Percentiles rank a stretch among this genome's conserved stretches.
Evolutionary conservation across 1,140 invertebrate genomes (phyloP).

Genomic region (Drosophila quadrilineata): DNA sequence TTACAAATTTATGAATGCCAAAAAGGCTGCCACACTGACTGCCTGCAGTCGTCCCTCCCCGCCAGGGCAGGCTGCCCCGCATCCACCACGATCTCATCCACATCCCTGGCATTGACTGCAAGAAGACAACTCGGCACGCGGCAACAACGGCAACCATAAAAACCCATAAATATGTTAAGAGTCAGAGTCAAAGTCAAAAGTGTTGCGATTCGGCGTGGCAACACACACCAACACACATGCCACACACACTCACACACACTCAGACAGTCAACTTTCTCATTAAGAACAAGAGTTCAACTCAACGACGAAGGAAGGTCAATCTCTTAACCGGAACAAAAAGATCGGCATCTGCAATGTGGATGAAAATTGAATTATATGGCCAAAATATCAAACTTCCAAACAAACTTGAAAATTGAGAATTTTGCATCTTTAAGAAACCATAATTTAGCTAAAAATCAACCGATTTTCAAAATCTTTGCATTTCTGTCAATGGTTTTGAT

Average conservation of each 20-base stretch:
- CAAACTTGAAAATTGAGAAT: neutral
- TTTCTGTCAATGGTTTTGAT: too few species aligned
- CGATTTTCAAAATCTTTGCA: too few species aligned
- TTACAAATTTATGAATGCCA: conserved; percentile 81
- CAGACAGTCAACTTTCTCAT: conserved; percentile 59
- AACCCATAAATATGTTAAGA: conserved; percentile 77
- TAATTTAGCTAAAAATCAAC: too few species aligned
- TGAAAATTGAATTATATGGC: conserved; percentile 19
- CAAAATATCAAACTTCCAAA: neutral
- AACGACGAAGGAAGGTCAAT: conserved; percentile 36
- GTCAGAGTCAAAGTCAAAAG: conserved; percentile 68
- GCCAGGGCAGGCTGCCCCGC: conserved; percentile 10
- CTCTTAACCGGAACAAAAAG: conserved; percentile 4
- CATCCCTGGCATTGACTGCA: neutral
- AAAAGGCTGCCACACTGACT: conserved; percentile 50
- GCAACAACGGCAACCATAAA: conserved; percentile 55
- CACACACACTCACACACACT: conserved; percentile 6
- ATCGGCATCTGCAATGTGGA: neutral
- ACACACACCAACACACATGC: too few species aligned
- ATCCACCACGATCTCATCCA: too few species aligned
- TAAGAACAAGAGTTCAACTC: conserved; percentile 61
- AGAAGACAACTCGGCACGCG: conserved; percentile 59
- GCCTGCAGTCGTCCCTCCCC: neutral
- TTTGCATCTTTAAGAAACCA: too few species aligned
- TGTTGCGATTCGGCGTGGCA: conserved; percentile 47